Evolutionary conservation across 1,140 invertebrate species (phyloP), one percentile per base, ranked within the genome.

Genomic region (Aphelenchoides avenae): DNA sequence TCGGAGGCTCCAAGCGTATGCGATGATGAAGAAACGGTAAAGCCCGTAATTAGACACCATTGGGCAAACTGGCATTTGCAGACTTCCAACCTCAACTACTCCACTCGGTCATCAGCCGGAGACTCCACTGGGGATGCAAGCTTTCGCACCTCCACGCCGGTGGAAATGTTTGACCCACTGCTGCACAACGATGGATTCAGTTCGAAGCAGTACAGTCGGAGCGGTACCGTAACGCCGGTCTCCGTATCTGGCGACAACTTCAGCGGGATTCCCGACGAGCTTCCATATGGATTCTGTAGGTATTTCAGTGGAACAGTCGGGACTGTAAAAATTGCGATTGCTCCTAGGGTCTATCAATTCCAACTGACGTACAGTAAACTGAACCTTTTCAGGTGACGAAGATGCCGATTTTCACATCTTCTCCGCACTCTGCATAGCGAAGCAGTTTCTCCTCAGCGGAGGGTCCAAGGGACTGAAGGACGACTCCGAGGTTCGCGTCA

Each of bases 201-300:
- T n/a, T 57, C 39, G 56, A 46, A 46, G n/a, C 39, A 41, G 39
- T 41, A 41, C 26, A 30, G 43, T 24, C 18, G 3, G 13, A 46
- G 43, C n/a, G n/a, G n/a, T n/a, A n/a, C n/a, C n/a, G n/a, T n/a
- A n/a, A n/a, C n/a, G n/a, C n/a, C n/a, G n/a, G n/a, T n/a, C n/a
- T n/a, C n/a, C n/a, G n/a, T n/a, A n/a, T n/a, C n/a, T n/a, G 43
- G 34, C 3, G 43, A 20, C 5, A 24, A n/a, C 11, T 46, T 26
- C 29, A 26, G 20, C 18, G 13, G 24, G 3, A 46, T 46, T 26
- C 15, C 26, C 5, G 43, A 46, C 5, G 27, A 30, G 27, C 24
- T 46, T 24, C 43, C 43, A 4, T 24, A 46, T 15, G 43, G 34
- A 11, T 46, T 46, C 13, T 46, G 43, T 46, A 46, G 34, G 43